Percentiles rank a stretch among this genome's conserved stretches.
Evolutionary conservation across 2,888 invertebrate genomes (phyloP).

Genomic region (Pilophorus perplexus): DNA sequence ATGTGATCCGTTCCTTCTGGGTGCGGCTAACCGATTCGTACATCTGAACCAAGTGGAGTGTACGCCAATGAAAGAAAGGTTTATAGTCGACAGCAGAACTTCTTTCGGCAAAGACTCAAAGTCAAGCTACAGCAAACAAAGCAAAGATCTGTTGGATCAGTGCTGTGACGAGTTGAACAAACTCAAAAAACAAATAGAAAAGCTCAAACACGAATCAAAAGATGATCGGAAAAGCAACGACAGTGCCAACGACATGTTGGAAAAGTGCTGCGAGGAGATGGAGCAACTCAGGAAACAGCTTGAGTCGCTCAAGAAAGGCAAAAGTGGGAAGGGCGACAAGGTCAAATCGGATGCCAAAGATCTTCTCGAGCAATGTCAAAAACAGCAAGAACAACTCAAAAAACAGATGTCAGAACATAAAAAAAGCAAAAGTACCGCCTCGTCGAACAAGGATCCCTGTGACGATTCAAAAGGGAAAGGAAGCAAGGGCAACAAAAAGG

Average conservation of each 20-base stretch:
- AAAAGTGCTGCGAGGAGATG: conserved; percentile 28
- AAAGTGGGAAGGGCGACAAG: background rate
- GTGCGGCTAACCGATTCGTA: conserved; percentile 10
- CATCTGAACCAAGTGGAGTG: background rate
- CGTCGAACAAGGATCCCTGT: background rate
- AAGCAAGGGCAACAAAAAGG: background rate
- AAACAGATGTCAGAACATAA: conserved; percentile 10
- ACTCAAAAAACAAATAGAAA: conserved; percentile 19
- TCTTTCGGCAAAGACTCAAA: no score
- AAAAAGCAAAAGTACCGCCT: background rate
- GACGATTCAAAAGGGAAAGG: no score
- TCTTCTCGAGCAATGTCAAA: background rate
- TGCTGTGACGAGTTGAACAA: conserved; percentile 33
- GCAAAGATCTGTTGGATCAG: conserved; percentile 18
- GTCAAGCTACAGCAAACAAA: conserved; percentile 11
- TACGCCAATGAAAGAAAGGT: conserved; percentile 6
- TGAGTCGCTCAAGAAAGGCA: conserved; percentile 3
- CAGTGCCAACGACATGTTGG: background rate
- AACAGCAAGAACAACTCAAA: conserved; percentile 13
- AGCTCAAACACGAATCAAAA: background rate
- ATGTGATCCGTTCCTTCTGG: conserved; percentile 14
- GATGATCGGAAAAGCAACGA: background rate
- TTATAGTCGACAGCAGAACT: background rate
- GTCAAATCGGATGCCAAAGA: background rate
- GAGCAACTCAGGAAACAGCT: conserved; percentile 2